Conservation (phyloP, 1,140 invertebrate genomes). For the Capitella teleta region DNA sequence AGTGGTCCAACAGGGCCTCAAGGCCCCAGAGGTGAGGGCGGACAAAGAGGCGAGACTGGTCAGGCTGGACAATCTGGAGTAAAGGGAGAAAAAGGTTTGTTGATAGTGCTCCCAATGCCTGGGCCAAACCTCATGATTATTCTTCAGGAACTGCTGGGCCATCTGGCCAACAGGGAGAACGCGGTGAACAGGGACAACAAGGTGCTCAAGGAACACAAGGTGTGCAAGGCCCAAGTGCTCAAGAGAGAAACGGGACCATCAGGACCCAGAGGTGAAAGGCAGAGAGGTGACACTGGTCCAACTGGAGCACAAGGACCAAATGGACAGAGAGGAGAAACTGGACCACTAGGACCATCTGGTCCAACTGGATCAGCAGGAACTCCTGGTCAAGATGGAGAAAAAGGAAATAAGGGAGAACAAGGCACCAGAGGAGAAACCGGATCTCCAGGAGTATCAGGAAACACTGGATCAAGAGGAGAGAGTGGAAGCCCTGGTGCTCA, state of each 20-base stretch:
- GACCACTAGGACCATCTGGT: neutral
- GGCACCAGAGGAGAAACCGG: too few relatives aligned
- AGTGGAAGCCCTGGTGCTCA: too few relatives aligned
- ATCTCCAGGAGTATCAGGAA: too few relatives aligned
- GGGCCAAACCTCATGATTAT: too few relatives aligned
- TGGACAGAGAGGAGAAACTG: conserved; percentile 4
- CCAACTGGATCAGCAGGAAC: conserved; percentile 1
- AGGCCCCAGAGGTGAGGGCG: conserved; percentile 8
- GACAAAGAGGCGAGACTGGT: conserved; percentile 6
- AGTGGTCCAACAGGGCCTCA: conserved; percentile 8
- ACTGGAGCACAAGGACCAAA: conserved; percentile 3
- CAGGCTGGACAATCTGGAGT: conserved; percentile 17
- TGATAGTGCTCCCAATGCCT: too few relatives aligned
- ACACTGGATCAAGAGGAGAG: too few relatives aligned
- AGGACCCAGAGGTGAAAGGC: too few relatives aligned
- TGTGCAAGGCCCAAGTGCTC: neutral
- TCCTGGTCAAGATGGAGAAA: conserved; percentile 2
- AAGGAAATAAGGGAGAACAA: conserved; percentile 2
- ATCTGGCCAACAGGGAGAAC: too few relatives aligned
- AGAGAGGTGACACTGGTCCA: too few relatives aligned
- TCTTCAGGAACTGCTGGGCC: too few relatives aligned
- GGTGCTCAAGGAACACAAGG: conserved; percentile 5
- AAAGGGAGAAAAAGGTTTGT: conserved; percentile 29
- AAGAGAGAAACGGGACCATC: conserved; percentile 1
- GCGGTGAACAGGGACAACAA: too few relatives aligned